Evolutionary conservation across 1,140 invertebrate genomes (phyloP).

Genomic region (Harpegnathos saltator): DNA sequence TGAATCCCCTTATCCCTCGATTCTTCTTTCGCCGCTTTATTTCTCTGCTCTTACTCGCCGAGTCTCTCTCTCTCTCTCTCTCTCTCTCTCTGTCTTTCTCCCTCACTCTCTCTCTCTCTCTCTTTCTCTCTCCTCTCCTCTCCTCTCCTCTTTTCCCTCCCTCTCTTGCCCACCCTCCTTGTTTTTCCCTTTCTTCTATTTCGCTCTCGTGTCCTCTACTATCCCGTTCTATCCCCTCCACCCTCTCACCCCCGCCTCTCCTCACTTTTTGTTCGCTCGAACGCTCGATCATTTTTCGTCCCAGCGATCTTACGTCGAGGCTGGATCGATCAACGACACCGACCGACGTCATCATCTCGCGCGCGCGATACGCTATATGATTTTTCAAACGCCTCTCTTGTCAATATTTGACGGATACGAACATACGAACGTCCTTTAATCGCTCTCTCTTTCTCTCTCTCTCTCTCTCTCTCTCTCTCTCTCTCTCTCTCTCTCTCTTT

Average conservation of each 20-base stretch:
- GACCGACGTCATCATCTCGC: slow-evolving; percentile 28
- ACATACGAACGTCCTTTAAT: no score
- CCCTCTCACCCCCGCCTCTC: slow-evolving; percentile 9
- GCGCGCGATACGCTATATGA: slow-evolving; percentile 41
- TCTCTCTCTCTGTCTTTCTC: not conserved
- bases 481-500: no score
- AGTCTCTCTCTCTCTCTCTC: not conserved
- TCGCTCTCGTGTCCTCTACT: slow-evolving; percentile 36
- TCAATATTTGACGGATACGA: not conserved
- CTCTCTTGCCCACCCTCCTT: not conserved
- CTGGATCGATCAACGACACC: slow-evolving; percentile 53
- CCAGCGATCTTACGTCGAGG: slow-evolving; percentile 39
- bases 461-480: no score
- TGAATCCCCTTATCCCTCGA: slow-evolving; percentile 77
- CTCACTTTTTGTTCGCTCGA: slow-evolving; percentile 24
- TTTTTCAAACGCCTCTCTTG: slow-evolving; percentile 22
- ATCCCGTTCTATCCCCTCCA: slow-evolving; percentile 40
- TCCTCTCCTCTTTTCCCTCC: not conserved
- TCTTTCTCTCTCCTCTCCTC: not conserved
- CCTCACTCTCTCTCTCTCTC: not conserved
- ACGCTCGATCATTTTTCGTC: slow-evolving; percentile 52
- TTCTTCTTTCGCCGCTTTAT: slow-evolving; percentile 16
- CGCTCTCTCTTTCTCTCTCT: no score
- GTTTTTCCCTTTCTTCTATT: slow-evolving; percentile 3
- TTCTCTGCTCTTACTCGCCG: slow-evolving; percentile 4